These are phyloP conservation scores for Alcedo atthis DNA, from an alignment of 2,797 vertebrate genomes.

Conservation along the genomic window DNA sequence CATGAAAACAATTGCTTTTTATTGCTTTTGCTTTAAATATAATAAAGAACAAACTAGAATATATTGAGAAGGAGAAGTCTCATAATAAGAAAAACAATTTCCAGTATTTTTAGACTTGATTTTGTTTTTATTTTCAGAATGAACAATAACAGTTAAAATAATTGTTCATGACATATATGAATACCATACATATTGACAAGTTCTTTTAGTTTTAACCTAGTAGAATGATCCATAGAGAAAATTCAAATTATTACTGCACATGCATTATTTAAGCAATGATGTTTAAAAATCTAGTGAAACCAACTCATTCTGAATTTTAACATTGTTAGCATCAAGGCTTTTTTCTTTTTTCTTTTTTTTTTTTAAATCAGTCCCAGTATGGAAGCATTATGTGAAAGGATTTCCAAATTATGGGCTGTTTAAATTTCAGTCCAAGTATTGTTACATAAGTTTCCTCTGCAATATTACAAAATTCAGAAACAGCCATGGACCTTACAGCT, in stretches of 20 bases:
- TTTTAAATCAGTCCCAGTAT: not conserved
- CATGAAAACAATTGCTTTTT: slow-evolving; percentile 49
- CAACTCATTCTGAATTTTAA: not conserved
- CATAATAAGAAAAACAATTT: slow-evolving; percentile 44
- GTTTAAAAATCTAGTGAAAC: not conserved
- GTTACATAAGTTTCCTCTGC: not conserved
- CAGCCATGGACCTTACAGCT: not conserved
- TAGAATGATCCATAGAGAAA: not conserved
- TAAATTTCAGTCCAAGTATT: not conserved
- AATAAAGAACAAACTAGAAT: slow-evolving; percentile 31
- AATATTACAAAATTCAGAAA: not conserved
- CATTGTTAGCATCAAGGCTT: not conserved
- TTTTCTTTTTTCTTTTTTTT: not conserved
- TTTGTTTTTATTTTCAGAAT: slow-evolving; percentile 37
- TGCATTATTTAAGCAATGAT: slow-evolving; percentile 14
- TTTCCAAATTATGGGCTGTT: not conserved
- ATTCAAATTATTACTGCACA: not conserved
- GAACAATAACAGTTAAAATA: slow-evolving; percentile 4
- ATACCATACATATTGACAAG: slow-evolving; percentile 38
- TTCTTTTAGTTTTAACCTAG: not conserved
- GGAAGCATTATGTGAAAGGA: not conserved
- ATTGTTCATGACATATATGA: not conserved
- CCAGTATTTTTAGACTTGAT: not conserved
- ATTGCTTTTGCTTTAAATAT: slow-evolving; percentile 57
- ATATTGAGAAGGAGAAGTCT: not conserved